These are phyloP conservation scores for Alectura lathami DNA, from an alignment of 2,113 vertebrate genomes.

Conservation along the genomic window DNA sequence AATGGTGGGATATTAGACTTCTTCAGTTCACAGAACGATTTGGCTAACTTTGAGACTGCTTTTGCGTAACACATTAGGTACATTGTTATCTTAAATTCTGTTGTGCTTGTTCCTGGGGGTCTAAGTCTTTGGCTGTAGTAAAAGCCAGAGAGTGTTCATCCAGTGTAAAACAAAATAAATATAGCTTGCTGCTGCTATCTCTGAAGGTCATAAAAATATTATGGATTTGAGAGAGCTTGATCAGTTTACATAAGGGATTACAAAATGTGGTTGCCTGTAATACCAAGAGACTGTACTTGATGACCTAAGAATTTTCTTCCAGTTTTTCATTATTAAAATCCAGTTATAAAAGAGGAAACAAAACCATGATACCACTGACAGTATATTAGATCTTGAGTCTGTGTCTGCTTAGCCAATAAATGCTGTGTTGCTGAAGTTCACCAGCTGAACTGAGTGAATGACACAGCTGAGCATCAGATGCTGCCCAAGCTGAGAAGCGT, in stretches of 20 bases:
- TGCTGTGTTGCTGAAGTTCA: background rate
- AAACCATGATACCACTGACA: background rate
- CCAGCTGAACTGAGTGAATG: background rate
- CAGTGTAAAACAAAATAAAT: background rate
- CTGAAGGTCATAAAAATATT: conserved; percentile 54
- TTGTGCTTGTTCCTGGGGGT: background rate
- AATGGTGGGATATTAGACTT: background rate
- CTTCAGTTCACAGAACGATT: background rate
- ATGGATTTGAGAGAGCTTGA: background rate
- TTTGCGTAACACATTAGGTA: background rate
- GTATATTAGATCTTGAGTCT: background rate
- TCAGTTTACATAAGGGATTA: conserved; percentile 27
- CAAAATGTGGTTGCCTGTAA: background rate
- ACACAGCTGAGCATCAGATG: background rate
- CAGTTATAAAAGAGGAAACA: background rate
- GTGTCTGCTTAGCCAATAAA: background rate
- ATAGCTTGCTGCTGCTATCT: background rate
- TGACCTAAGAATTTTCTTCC: background rate
- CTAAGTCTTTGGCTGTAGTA: background rate
- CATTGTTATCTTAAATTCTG: background rate
- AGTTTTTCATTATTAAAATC: conserved; percentile 11
- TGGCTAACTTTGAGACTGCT: background rate
- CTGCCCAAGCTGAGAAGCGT: background rate
- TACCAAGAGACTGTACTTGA: background rate
- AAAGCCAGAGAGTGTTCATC: background rate